Percentiles rank a stretch among this genome's conserved stretches.
These are phyloP conservation scores for Drosophila eugracilis DNA, from an alignment of 1,140 invertebrate genomes.

Conservation along the genomic window DNA sequence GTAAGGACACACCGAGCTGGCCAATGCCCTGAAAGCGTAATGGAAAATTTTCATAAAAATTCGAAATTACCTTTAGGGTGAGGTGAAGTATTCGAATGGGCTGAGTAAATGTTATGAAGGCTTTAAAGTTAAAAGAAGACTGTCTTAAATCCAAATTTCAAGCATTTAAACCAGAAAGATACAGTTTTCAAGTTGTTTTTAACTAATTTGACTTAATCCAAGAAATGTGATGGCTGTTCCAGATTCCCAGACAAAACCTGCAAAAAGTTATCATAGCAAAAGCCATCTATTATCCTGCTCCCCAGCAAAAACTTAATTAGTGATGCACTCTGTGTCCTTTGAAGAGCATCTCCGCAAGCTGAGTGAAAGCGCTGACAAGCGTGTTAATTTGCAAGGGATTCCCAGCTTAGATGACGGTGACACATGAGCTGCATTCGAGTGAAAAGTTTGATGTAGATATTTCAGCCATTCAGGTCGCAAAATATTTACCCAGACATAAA, in stretches of 20 bases:
- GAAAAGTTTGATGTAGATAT: neutral
- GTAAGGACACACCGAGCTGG: neutral
- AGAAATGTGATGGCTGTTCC: no score
- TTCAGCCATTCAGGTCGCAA: neutral
- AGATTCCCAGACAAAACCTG: neutral
- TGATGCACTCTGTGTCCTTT: neutral
- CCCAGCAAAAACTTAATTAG: slow-evolving; percentile 2
- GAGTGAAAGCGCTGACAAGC: slow-evolving; percentile 19
- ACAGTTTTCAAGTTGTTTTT: no score
- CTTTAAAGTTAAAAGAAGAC: no score
- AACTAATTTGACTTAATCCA: no score
- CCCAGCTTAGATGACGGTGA: slow-evolving; percentile 4
- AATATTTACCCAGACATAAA: slow-evolving; percentile 16
- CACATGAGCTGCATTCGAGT: slow-evolving; percentile 27
- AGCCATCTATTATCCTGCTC: neutral
- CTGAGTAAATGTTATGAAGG: no score
- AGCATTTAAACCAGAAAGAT: no score
- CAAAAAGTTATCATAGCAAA: neutral
- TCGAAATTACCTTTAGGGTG: neutral
- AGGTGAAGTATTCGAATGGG: no score
- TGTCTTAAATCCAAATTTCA: no score
- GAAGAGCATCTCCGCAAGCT: slow-evolving; percentile 14
- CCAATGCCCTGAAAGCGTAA: neutral
- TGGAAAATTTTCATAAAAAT: neutral
- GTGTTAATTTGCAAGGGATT: slow-evolving; percentile 22